A percentile compares a stretch with the other conserved stretches of the same genome.
phyloP scores from a whole-genome alignment of 2,797 vertebrate species.

The Schizothorax lantsangensis region DNA sequence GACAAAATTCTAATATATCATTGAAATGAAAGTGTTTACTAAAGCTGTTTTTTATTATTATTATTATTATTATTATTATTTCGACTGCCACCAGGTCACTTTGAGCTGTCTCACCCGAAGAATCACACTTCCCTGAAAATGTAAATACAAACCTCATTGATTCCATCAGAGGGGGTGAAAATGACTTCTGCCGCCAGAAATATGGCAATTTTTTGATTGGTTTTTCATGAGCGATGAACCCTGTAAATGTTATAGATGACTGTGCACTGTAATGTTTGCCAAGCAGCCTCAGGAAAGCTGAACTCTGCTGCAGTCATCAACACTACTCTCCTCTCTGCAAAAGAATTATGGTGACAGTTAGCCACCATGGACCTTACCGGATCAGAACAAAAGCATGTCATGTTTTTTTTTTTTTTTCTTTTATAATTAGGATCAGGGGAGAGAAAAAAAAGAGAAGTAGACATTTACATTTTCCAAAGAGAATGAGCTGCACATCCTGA shows the following conservation, averaged over 20 bases:
- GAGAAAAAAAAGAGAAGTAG: neutral
- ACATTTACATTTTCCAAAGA: neutral
- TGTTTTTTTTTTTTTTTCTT: neutral
- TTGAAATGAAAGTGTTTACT: neutral
- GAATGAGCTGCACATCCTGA: neutral
- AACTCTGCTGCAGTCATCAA: conserved; percentile 12
- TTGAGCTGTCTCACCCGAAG: neutral
- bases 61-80: neutral
- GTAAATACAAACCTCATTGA: conserved; percentile 25
- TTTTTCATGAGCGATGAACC: conserved; percentile 48
- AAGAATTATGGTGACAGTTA: conserved; percentile 11
- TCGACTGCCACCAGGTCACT: conserved; percentile 24
- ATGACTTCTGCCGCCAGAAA: conserved; percentile 16
- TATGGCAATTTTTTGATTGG: conserved; percentile 32
- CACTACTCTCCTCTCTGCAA: neutral
- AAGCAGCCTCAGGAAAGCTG: conserved; percentile 7
- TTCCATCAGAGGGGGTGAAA: conserved; percentile 26
- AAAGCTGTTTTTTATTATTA: neutral
- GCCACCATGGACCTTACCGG: neutral
- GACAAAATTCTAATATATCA: neutral
- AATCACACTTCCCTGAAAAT: conserved; percentile 7
- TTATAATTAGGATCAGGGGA: conserved; percentile 19
- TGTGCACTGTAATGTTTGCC: conserved; percentile 45
- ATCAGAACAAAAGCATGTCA: neutral
- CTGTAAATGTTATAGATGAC: conserved; percentile 39